Evolutionary conservation across 2,888 invertebrate species (phyloP), one percentile per base, ranked within the genome.

Genomic region (Melanostoma mellinum): DNA sequence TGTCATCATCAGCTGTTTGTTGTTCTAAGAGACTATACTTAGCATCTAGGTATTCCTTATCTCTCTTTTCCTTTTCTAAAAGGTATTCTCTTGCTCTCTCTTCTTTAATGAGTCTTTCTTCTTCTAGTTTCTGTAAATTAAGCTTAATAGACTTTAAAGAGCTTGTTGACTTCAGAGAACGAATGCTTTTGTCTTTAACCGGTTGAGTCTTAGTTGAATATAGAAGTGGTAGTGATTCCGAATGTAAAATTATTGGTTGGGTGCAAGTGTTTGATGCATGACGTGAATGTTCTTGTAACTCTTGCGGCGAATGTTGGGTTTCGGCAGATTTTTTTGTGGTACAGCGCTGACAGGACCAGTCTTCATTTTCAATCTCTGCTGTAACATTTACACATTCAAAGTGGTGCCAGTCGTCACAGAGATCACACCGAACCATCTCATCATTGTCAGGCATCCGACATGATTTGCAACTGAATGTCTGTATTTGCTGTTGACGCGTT

Each of bases 371-470:
- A 10, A 55, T 38, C 10, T 38, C 38, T 9, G 53, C 6, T 1
- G n/a, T 3, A 0, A 55, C 38, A 9, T 55, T 36, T 20, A 53
- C 53, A 10, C 53, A 53, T 2, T 3, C 36, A 10, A 36, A 55
- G 8, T 55, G 36, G 4, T 55, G 55, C 38, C 55, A 55, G 6
- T 55, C 36, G 4, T 55, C 55, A 2, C 55, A 55, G 8, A 38
- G 55, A 5, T 55, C 55, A 55, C 55, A 53, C 35, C 35, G 53
- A 10, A 53, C 35, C 53, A 55, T 55, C 38, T 38, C 36, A 1
- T 20, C 8, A 9, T 55, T 4, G 8, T 55, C 10, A 8, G 55
- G 55, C 5, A 35, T 55, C 6, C 4, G 2, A 38, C 55, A 55
- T 4, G 55, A 55, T 5, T 38, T 36, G 8, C 38, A 38, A 2